A percentile compares a stretch with the other conserved stretches of the same genome.
Conservation (phyloP, 2,888 invertebrate species). For the Didymodactylos carnosus region DNA sequence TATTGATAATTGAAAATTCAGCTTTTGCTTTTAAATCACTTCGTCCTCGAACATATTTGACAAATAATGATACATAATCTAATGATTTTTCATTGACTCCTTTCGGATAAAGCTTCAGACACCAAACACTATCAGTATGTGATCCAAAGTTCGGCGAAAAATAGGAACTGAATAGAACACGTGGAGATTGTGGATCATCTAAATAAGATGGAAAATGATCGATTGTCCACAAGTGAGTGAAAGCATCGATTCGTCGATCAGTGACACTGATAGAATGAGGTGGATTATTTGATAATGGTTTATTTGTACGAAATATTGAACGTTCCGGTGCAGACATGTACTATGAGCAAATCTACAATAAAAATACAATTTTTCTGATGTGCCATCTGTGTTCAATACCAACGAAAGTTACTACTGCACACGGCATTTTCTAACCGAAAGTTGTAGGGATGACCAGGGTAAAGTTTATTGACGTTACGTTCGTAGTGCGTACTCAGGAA, state of each 20-base stretch:
- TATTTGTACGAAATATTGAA: not conserved
- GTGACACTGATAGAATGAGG: not conserved
- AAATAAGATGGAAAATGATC: not conserved
- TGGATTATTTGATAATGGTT: not conserved
- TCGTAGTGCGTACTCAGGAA: too few species aligned
- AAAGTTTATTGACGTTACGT: too few species aligned
- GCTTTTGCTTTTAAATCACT: not conserved
- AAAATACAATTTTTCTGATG: too few species aligned
- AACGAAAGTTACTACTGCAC: too few species aligned
- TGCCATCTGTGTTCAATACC: too few species aligned
- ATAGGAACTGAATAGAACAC: not conserved
- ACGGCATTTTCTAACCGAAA: too few species aligned
- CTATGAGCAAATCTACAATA: too few species aligned
- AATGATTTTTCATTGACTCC: not conserved
- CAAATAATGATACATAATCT: not conserved
- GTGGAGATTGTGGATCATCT: not conserved
- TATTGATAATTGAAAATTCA: not conserved
- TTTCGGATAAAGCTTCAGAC: not conserved
- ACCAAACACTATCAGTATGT: not conserved
- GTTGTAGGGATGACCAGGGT: too few species aligned
- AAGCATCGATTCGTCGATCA: not conserved
- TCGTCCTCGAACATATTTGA: not conserved
- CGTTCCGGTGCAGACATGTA: not conserved
- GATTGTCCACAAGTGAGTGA: not conserved
- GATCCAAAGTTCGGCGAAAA: not conserved